Evolutionary conservation across 2,113 vertebrate genomes (phyloP), one percentile per base, ranked within the genome.

Genomic region (Rattus norvegicus): DNA sequence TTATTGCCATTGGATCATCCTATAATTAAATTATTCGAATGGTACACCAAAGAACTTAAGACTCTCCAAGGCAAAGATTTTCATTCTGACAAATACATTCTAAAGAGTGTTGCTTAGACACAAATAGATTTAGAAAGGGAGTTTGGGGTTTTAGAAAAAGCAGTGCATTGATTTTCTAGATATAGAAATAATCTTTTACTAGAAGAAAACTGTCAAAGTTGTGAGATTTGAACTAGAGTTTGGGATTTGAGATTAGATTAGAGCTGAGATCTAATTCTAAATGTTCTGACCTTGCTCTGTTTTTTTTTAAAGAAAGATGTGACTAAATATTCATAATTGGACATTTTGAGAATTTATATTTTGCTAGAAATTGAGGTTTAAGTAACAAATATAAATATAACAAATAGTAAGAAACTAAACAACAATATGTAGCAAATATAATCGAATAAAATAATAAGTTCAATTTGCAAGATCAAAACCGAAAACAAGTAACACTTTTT

Each of bases 101-200:
- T 84, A 96, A 92, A 94, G 83, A 94, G 96, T 61, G 84, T 33
- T 94, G 10, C 59, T 85, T 77, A 61, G 6, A 94, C n/a, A 90
- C 84, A 97, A 96, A 93, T 88, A 85, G 52, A 96, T 93, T 96
- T 94, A 70, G 73, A 93, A 93, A 84, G 79, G 61, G 85, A 80
- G 80, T 93, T 67, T 47, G 54, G 79, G 52, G 61, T 91, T 97
- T 96, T 70, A 79, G 91, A 97, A 97, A 88, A 91, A 95, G 47
- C 54, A 56, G 59, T 88, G 36, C 10, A 81, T 83, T 93, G 95
- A 96, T 93, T 97, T 93, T 91, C 67, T 94, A 43, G 14, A 43
- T 83, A 92, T 5, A 85, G 56, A 88, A 94, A 96, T 87, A 70
- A 95, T 88, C 95, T 88, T 86, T 96, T 72, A 84, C 56, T 63